Evolutionary conservation across 2,113 vertebrate species (phyloP), one percentile per base, ranked within the genome.

Genomic region (Scalopus aquaticus): DNA sequence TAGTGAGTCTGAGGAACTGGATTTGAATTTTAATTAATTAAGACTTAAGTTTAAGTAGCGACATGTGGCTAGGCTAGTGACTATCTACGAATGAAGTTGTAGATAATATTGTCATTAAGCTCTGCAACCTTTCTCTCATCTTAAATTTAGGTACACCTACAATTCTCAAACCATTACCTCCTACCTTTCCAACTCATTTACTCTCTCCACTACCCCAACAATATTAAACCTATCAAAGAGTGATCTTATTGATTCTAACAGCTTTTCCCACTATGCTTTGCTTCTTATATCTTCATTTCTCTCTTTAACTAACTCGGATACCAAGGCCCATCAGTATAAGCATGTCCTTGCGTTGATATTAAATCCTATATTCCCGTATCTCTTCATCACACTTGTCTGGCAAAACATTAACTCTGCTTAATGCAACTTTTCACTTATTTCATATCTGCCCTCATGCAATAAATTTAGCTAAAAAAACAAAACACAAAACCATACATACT

Each of bases 11-110:
- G 42, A 51, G 28, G 69, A 51, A 51, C 0, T 62, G 22, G 15
- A 60, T 87, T 51, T 70, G 62, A 51, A 82, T 64, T 82, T 91
- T 49, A 62, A 82, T 91, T 49, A 62, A 82, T 91, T 74, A 60
- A 91, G n/a, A 82, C 70, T 62, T 44, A 44, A 44, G 44, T 44
- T 44, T 44, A 44, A 44, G 44, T 44, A 44, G 44, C 44, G 5
- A 44, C 44, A 44, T 44, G 9, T 44, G 44, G 44, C 44, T 44
- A 44, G 44, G 44, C 44, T 44, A 44, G 44, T 83, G 51, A 42
- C 39, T 83, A 83, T 64, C 74, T 51, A 74, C 35, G 8, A 54
- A 42, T 73, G n/a, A 73, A 19, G 44, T 39, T 42, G 11, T 82
- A 64, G 19, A 54, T 20, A 11, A 83, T 64, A 74, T 74, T 44